Base-by-base conservation (phyloP, 1,140 invertebrate species). In the Drosophila nasuta region DNA sequence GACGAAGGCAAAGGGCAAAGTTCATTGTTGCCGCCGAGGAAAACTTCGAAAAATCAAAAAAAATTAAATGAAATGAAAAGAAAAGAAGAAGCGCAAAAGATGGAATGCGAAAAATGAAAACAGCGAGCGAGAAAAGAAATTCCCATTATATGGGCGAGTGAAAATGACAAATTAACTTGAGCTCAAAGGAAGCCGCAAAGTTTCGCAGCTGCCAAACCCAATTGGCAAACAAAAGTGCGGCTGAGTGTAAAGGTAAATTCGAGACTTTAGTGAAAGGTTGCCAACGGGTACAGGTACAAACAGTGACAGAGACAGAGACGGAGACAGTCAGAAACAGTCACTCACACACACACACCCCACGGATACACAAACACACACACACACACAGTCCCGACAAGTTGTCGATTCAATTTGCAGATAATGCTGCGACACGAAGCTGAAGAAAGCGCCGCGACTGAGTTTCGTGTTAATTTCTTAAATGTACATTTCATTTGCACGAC, bases 91-190 rank as follows among this genome's bases (percentile, higher is more conserved):
- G 33, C 41, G 13, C 5, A 41, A 54, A 54, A 65, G 33, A 65
- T 45, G 48, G 35, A 52, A 64, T 64, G 62, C 30, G 48, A 51
- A 43, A 65, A 65, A 65, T 52, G 48, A 54, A 62, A 43, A 49
- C 17, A 45, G 46, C 30, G 30, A 73, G 20, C 49, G 74, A 25
- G 20, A 78, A 75, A 56, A 56, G n/a, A 63, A 69, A 75, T 83
- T 79, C 76, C 76, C 82, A 86, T 86, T 86, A 88, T 88, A 86
- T 88, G 82, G 82, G 58, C 83, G 72, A 79, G 76, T 82, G 82
- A 86, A 86, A 86, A 86, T 86, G 82, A 86, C 82, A 86, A 86
- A 86, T 86, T 86, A 86, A 86, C 82, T 88, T 77, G 83, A 82
- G 58, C 63, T 67, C 54, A 65, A 76, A 75, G 72, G 66, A 63